Base-by-base conservation (phyloP, 2,797 vertebrate genomes). In the Pristis pectinata region DNA sequence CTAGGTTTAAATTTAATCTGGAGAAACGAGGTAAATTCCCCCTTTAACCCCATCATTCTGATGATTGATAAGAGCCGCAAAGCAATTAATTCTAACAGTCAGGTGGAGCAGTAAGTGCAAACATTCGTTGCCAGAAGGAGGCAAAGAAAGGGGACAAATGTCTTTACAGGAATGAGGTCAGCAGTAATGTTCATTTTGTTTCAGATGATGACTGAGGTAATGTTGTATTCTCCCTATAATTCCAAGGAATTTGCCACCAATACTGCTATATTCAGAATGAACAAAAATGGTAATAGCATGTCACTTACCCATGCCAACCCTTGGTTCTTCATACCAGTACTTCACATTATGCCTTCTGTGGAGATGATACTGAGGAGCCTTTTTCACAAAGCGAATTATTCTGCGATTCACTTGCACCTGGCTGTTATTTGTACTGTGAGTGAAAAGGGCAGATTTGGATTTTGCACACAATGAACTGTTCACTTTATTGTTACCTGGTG, bases 281-380 rank as follows among this genome's bases (percentile, higher is more conserved):
- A 94, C 6, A 11, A 22, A 74, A 53, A 93, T 74, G 30, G 24
- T 34, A 44, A 76, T 94, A n/a, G 56, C 15, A 19, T 7, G 6
- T 56, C 30, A 56, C 49, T 53, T 94, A 76, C 92, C 70, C 49
- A 8, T 94, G 30, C 92, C 92, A 94, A 74, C 17, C 5, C 1
- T 41, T 94, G 92, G 67, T 27, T 94, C 92, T 70, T 94, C 92
- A 34, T 94, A 94, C 67, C 92, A 94, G 1, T 94, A 94, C 70
- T n/a, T 94, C 70, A 74, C 70, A n/a, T 56, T 15, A 22, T 94
- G 92, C 44, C 72, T 94, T 76, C 92, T 94, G 27, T 74, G 49
- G 44, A 53, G 34, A 56, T 74, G 67, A 13, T 76, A 94, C 70
- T 44, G 41, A n/a, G 92, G 92, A 49, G 13, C 49, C 87, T 91